Evolutionary conservation across 2,888 invertebrate genomes (phyloP).

Genomic region (Galerucella nymphaeae): DNA sequence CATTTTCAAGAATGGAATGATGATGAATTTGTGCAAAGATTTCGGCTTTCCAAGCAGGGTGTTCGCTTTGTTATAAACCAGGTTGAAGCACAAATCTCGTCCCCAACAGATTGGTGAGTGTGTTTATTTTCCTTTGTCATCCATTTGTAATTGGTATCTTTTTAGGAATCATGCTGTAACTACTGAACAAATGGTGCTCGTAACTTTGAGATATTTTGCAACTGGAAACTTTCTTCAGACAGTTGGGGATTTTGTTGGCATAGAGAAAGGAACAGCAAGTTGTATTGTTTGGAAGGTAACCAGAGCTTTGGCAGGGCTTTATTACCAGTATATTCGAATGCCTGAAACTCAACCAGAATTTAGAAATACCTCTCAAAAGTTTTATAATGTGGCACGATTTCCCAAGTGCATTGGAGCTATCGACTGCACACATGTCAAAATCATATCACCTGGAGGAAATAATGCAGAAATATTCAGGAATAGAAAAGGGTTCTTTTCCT

Average conservation of each 20-base stretch:
- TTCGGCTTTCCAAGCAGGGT: too few relatives aligned
- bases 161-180: conserved; percentile 1
- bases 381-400: conserved; percentile 2
- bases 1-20: too few relatives aligned
- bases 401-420: neutral
- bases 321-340: conserved; percentile 4
- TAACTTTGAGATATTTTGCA: neutral
- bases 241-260: neutral
- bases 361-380: neutral
- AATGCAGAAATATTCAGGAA: neutral
- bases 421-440: too few relatives aligned
- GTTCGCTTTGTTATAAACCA: too few relatives aligned
- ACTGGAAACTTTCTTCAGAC: too few relatives aligned
- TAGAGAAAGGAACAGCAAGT: neutral
- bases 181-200: neutral
- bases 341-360: neutral
- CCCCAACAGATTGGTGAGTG: too few relatives aligned
- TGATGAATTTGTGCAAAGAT: too few relatives aligned
- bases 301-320: neutral
- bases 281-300: neutral
- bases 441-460: too few relatives aligned
- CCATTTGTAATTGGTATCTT: neutral
- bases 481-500: neutral
- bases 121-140: too few relatives aligned
- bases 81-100: too few relatives aligned